These are phyloP conservation scores for Drosophila macrospina DNA, from an alignment of 2,888 invertebrate genomes.

Conservation along the genomic window DNA sequence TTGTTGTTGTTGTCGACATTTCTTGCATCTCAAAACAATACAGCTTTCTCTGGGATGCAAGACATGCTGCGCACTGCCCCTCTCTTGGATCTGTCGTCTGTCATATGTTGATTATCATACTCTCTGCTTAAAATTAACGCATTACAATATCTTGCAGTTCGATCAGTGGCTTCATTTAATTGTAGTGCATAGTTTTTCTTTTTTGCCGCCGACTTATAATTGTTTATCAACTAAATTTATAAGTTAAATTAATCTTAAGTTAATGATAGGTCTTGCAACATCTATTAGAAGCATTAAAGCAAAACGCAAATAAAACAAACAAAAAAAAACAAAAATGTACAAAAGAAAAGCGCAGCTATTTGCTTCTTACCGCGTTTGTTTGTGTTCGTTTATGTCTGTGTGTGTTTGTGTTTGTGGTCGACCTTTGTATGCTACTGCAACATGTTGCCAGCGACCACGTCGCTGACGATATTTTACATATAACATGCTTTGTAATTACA, in stretches of 20 bases:
- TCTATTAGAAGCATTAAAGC: constrained; percentile 44
- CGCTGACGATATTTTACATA: constrained; percentile 60
- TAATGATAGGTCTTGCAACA: constrained; percentile 60
- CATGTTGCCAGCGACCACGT: constrained; percentile 56
- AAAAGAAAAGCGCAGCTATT: constrained; percentile 67
- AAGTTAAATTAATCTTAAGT: constrained; percentile 69
- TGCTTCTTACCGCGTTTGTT: constrained; percentile 46
- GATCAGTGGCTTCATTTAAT: constrained; percentile 25
- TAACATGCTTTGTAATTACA: constrained; percentile 55
- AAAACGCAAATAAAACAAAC: constrained; percentile 36
- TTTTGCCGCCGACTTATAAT: constrained; percentile 57
- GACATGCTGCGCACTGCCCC: constrained; percentile 2
- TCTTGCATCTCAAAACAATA: constrained; percentile 5
- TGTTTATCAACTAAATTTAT: constrained; percentile 68
- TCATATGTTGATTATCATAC: constrained; percentile 16
- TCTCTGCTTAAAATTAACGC: constrained; percentile 20
- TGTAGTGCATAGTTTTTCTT: constrained; percentile 49
- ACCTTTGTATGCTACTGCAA: constrained; percentile 52
- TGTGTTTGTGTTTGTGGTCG: constrained; percentile 33
- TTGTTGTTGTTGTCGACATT: background rate
- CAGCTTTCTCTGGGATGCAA: background rate
- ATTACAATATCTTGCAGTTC: constrained; percentile 22
- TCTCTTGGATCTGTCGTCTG: constrained; percentile 28
- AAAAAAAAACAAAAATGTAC: constrained; percentile 72
- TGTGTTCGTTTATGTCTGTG: constrained; percentile 1